These are phyloP conservation scores for Amblyraja radiata DNA, from an alignment of 2,797 vertebrate species.

Conservation along the genomic window DNA sequence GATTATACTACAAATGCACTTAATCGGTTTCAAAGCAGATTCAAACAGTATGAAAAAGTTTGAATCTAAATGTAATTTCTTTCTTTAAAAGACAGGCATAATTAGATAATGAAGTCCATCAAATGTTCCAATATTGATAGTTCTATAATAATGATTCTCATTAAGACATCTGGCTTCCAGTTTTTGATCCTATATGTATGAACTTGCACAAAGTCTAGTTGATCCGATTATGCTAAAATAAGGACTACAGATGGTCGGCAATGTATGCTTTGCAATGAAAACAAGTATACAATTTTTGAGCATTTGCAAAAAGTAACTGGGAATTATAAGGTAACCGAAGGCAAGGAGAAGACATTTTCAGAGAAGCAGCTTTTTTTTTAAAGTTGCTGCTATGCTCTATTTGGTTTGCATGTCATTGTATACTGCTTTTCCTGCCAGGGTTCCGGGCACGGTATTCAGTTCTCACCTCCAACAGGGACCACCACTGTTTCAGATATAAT, in stretches of 20 bases:
- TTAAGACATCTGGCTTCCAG: background rate
- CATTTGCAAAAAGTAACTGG: background rate
- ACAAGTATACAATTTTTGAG: background rate
- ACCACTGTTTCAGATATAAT: background rate
- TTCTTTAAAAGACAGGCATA: background rate
- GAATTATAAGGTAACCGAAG: background rate
- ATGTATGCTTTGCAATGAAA: background rate
- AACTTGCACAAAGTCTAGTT: background rate
- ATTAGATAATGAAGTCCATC: background rate
- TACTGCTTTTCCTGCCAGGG: background rate
- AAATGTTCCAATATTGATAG: background rate
- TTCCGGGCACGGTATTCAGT: slow-evolving; percentile 15
- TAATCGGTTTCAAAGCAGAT: background rate
- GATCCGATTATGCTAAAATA: background rate
- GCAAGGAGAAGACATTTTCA: background rate
- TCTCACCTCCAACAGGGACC: slow-evolving; percentile 16
- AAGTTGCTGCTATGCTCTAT: background rate
- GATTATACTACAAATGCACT: background rate
- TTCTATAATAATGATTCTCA: background rate
- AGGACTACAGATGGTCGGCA: background rate
- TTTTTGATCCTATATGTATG: background rate
- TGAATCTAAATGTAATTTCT: background rate
- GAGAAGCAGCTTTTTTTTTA: background rate
- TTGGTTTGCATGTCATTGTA: background rate
- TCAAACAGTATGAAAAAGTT: background rate